phyloP scores from a whole-genome alignment of 2,113 vertebrate species.

The Psittacula cyanocephala region DNA sequence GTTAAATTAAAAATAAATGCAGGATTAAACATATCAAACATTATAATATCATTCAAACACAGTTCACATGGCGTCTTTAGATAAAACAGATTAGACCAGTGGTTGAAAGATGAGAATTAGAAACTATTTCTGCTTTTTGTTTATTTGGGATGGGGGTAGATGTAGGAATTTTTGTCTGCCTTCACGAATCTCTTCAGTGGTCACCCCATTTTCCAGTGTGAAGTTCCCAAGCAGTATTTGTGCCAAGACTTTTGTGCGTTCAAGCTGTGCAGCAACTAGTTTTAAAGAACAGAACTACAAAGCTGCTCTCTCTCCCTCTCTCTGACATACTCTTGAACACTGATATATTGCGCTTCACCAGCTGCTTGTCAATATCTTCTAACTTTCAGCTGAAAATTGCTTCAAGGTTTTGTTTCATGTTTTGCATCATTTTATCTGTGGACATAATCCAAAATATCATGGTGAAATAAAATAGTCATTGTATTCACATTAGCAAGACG shows the following conservation, averaged over 20 bases:
- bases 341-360: not conserved
- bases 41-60: not conserved
- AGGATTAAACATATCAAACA: not conserved
- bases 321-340: not conserved
- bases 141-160: not conserved
- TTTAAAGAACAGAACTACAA: not conserved
- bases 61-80: not conserved
- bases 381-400: not conserved
- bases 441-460: not conserved
- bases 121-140: not conserved
- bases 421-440: not conserved
- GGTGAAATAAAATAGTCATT: not conserved
- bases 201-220: not conserved
- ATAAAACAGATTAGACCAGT: not conserved
- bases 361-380: not conserved
- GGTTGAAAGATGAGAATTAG: not conserved
- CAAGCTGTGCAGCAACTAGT: not conserved
- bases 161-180: not conserved
- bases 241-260: not conserved
- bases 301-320: not conserved
- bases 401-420: not conserved
- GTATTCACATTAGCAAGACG: not conserved
- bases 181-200: not conserved
- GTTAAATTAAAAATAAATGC: slow-evolving; percentile 39
- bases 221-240: not conserved